A percentile compares a stretch with the other conserved stretches of the same genome.
These are phyloP conservation scores for Radopholus similis DNA, from an alignment of 1,140 invertebrate species.

Conservation along the genomic window DNA sequence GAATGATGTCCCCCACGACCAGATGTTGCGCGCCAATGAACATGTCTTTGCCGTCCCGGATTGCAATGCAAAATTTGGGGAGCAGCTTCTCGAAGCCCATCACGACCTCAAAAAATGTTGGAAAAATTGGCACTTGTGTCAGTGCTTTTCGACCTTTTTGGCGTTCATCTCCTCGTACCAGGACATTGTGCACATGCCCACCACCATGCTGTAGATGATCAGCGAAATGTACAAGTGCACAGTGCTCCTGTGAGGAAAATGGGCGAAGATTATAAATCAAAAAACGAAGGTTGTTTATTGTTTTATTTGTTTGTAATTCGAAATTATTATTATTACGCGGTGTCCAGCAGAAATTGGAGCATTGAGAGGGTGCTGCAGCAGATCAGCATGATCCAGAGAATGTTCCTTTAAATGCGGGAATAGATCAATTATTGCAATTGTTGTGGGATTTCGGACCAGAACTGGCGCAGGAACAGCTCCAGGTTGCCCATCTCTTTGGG, in stretches of 20 bases:
- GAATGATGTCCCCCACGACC: constrained; percentile 85
- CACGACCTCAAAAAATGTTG: constrained; percentile 37
- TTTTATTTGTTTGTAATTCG: too few species aligned
- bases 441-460: too few species aligned
- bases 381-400: constrained; percentile 31
- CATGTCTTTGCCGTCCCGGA: constrained; percentile 86
- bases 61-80: constrained; percentile 81
- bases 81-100: constrained; percentile 44
- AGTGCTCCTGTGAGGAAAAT: constrained; percentile 10
- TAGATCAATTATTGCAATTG: too few species aligned
- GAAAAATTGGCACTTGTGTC: too few species aligned
- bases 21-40: constrained; percentile 83
- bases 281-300: constrained; percentile 10
- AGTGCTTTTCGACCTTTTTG: constrained; percentile 31
- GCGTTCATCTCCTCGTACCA: constrained; percentile 42
- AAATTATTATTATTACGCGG: constrained; percentile 6
- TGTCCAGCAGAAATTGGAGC: constrained; percentile 20
- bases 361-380: constrained; percentile 26
- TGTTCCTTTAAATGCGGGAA: too few species aligned
- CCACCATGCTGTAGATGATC: constrained; percentile 44
- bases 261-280: too few species aligned
- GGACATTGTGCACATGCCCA: constrained; percentile 44
- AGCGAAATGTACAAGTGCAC: constrained; percentile 32
- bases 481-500: constrained; percentile 36
- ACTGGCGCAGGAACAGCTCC: constrained; percentile 29